Evolutionary conservation across 1,140 invertebrate genomes (phyloP), one percentile per base, ranked within the genome.

Genomic region (Drosophila littoralis): DNA sequence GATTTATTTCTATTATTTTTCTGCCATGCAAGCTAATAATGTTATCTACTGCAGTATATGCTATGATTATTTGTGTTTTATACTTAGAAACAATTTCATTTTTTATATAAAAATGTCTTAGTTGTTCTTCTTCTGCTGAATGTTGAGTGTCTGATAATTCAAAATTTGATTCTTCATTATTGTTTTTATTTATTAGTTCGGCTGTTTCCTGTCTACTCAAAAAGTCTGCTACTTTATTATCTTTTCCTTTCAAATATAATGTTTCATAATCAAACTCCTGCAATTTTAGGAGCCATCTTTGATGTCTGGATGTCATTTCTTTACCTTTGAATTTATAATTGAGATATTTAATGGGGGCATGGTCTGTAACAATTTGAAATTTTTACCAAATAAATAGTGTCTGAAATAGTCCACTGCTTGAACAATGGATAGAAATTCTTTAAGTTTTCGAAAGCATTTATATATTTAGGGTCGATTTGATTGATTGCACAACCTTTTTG

Each of bases 211-310:
- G 33, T 36, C 32, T 52, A 36, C 12, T 51, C 32, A 51, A 51
- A 12, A 51, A 51, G 12, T 51, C 48, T 32, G 48, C 48, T 51
- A 32, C 50, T 52, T 36, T 36, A n/a, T n/a, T n/a, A n/a, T n/a
- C n/a, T n/a, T n/a, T n/a, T n/a, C n/a, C n/a, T 13, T 52, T 52
- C 28, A 52, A 4, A 35, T 52, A 52, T 52, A 3, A 7, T 13
- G 36, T 36, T 1, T 35, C 33, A 36, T 35, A n/a, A n/a, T n/a
- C n/a, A n/a, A n/a, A n/a, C n/a, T 52, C 33, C 6, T 52, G 33
- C 3, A 36, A 15, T 52, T 52, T 52, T 52, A 52, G 35, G 8
- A 51, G 10, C 32, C 32, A 51, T 51, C 7, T 33, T 35, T 52
- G 9, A 32, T 35, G n/a, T 52, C 1, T 22, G 22, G 22, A 22